Evolutionary conservation across 2,888 invertebrate species (phyloP).

Genomic region (Drosophila mimetica): DNA sequence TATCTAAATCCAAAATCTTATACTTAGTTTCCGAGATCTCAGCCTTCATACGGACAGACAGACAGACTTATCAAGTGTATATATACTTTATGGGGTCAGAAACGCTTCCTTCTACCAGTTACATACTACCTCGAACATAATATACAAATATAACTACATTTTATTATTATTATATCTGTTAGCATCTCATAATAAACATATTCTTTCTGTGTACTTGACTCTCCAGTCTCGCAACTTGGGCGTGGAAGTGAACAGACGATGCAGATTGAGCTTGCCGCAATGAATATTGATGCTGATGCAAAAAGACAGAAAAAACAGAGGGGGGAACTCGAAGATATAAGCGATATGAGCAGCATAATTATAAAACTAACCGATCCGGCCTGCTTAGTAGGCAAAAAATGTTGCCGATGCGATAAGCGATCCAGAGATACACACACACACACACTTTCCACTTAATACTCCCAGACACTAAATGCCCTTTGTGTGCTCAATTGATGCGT

Average conservation of each 20-base stretch:
- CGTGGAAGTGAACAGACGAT: constrained; percentile 19
- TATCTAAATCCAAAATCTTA: too few relatives aligned
- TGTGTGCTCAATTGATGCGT: constrained; percentile 13
- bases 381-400: constrained; percentile 43
- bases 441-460: constrained; percentile 1
- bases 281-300: constrained; percentile 45
- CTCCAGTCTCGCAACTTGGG: constrained; percentile 13
- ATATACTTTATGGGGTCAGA: too few relatives aligned
- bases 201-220: constrained; percentile 7
- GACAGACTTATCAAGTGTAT: too few relatives aligned
- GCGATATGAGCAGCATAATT: constrained; percentile 33
- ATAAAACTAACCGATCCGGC: constrained; percentile 37
- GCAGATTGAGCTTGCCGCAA: constrained; percentile 25
- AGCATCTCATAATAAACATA: too few relatives aligned
- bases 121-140: too few relatives aligned
- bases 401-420: constrained; percentile 17
- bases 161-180: too few relatives aligned
- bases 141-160: too few relatives aligned
- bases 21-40: too few relatives aligned
- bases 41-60: too few relatives aligned
- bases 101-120: too few relatives aligned
- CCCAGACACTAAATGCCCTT: constrained; percentile 5
- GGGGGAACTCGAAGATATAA: constrained; percentile 42
- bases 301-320: constrained; percentile 15
- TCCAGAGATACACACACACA: constrained; percentile 17